These are phyloP conservation scores for Indri indri DNA, from an alignment of 2,113 vertebrate genomes.

Conservation along the genomic window DNA sequence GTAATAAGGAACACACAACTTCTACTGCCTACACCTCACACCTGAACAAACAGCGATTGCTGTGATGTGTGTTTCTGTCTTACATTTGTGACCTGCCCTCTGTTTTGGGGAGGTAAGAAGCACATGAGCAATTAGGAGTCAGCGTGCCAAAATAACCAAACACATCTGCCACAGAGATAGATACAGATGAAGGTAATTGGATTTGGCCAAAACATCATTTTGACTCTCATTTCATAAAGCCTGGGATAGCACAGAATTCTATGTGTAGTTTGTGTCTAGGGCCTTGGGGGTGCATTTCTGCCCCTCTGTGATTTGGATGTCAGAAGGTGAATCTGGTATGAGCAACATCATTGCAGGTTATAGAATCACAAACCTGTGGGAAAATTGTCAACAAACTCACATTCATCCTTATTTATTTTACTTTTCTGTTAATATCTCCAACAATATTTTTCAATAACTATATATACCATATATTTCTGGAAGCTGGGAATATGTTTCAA, in stretches of 20 bases:
- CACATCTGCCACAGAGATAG: background rate
- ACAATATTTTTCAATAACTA: background rate
- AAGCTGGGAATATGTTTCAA: background rate
- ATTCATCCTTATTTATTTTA: background rate
- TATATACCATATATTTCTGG: background rate
- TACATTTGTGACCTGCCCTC: background rate
- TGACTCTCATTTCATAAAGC: background rate
- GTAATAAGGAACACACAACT: background rate
- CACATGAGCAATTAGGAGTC: background rate
- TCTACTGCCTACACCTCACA: constrained; percentile 22
- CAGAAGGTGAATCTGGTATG: background rate
- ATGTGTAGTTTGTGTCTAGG: background rate
- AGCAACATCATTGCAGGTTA: background rate
- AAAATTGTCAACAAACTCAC: background rate
- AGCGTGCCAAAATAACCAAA: background rate
- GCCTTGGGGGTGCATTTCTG: background rate
- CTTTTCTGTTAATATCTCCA: background rate
- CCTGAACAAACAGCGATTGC: constrained; percentile 50
- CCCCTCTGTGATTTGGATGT: background rate
- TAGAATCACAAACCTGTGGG: background rate
- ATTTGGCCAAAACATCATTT: background rate
- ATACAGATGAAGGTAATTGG: background rate
- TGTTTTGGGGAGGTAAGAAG: background rate
- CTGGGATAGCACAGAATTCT: background rate
- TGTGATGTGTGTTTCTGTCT: background rate